Evolutionary conservation across 2,113 vertebrate species (phyloP).

Genomic region (Crotalus tigris): DNA sequence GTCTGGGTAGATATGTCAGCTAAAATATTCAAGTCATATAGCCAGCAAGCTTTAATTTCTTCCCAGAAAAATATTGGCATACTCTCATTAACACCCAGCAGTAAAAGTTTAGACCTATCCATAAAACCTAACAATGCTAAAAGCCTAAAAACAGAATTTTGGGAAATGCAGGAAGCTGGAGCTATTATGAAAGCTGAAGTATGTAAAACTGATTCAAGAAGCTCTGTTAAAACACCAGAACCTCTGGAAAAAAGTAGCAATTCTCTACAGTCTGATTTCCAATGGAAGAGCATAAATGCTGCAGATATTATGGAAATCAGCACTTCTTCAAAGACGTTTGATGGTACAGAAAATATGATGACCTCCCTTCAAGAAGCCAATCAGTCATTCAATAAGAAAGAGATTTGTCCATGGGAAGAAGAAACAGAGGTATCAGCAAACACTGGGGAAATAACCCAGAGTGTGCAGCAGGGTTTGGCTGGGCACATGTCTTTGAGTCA

Average conservation of each 20-base stretch:
- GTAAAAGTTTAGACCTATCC: neutral
- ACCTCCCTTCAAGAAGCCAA: conserved; percentile 63
- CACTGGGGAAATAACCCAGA: neutral
- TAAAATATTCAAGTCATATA: conserved; percentile 12
- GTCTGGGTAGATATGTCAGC: conserved; percentile 26
- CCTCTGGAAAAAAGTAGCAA: conserved; percentile 16
- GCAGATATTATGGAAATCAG: neutral
- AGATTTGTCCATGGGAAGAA: conserved; percentile 47
- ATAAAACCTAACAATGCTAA: neutral
- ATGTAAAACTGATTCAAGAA: conserved; percentile 39
- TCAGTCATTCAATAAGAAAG: conserved; percentile 50
- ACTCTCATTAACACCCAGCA: fast-evolving
- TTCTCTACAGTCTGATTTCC: conserved; percentile 16
- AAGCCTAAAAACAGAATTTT: conserved; percentile 49
- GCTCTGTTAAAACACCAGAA: neutral
- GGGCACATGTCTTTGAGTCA: conserved; percentile 44
- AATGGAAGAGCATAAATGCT: conserved; percentile 24
- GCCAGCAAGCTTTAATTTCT: conserved; percentile 24
- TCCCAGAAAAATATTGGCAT: conserved; percentile 24
- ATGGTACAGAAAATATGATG: conserved; percentile 27
- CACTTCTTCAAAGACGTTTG: neutral
- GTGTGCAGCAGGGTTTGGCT: fast-evolving
- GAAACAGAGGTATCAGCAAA: fast-evolving
- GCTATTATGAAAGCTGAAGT: conserved; percentile 54
- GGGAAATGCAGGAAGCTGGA: conserved; percentile 46